phyloP scores from a whole-genome alignment of 2,113 vertebrate species.

The Elaphurus davidianus region DNA sequence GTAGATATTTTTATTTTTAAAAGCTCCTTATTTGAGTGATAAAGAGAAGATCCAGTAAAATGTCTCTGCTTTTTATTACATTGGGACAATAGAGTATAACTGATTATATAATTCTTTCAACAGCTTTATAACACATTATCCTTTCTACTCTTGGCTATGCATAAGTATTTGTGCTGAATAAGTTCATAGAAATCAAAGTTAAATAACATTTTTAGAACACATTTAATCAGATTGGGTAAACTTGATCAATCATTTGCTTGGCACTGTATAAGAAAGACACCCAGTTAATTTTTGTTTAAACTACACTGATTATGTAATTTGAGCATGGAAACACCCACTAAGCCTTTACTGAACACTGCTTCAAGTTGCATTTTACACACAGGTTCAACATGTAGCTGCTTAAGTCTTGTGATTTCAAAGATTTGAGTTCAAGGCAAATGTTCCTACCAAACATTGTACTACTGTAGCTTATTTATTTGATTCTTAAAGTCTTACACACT shows the following conservation, averaged over 20 bases:
- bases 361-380: neutral
- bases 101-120: neutral
- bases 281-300: neutral
- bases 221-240: neutral
- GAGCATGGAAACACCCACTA: neutral
- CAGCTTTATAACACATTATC: neutral
- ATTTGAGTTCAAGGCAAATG: neutral
- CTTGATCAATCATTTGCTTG: neutral
- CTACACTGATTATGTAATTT: neutral
- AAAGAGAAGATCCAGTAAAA: neutral
- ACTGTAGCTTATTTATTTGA: neutral
- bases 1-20: neutral
- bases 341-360: neutral
- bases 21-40: neutral
- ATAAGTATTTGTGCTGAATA: neutral
- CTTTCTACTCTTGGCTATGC: neutral
- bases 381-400: neutral
- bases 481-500: neutral
- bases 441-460: neutral
- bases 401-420: neutral
- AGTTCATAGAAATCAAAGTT: neutral
- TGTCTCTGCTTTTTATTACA: neutral
- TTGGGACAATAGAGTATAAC: neutral
- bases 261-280: neutral
- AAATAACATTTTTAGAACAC: neutral